Evolutionary conservation across 2,797 vertebrate species (phyloP), one percentile per base, ranked within the genome.

Genomic region (Xenentodon cancila): DNA sequence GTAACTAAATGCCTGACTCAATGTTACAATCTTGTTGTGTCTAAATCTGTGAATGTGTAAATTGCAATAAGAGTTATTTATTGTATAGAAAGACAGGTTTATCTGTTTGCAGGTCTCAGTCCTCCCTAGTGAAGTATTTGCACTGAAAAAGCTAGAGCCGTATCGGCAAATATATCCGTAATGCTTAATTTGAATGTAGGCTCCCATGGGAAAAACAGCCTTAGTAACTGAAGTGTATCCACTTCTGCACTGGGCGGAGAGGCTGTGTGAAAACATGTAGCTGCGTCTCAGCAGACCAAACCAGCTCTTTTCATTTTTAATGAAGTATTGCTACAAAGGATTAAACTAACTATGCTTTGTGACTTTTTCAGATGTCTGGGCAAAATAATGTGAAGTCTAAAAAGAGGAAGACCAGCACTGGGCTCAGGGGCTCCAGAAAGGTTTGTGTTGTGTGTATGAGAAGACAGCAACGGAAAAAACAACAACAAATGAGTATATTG

Each of bases 301-400:
- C 21, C 1, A 9, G 11, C 2, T 15, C 7, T 25, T 0, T 32
- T 30, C 22, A 48, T 51, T 1, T 30, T 0, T 63, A 37, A 48
- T 17, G 9, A 47, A 45, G 6, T 43, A 7, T 52, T 58, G 8
- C 8, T 5, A 17, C 5, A 34, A 13, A 4, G 5, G 19, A 54
- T 21, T 45, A 22, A 68, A 68, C 9, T 50, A 9, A 51, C 13
- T 8, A 7, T 45, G 37, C 1, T 58, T 18, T 53, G 20, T 45
- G 76, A 53, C 30, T 68, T 63, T 56, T 85, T 64, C 79, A 95
- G 94, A 89, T 92, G 87, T 57, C 91, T 68, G 90, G 87, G 64
- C 91, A 79, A 65, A 75, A 83, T 17, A 77, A 80, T 21, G 68
- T 89, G 7, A 91, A 84, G 2, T 80, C 87, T 49, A 92, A 88